A percentile compares a stretch with the other conserved stretches of the same genome.
Conservation (phyloP, 2,113 vertebrate genomes). For the Saccopteryx leptura region DNA sequence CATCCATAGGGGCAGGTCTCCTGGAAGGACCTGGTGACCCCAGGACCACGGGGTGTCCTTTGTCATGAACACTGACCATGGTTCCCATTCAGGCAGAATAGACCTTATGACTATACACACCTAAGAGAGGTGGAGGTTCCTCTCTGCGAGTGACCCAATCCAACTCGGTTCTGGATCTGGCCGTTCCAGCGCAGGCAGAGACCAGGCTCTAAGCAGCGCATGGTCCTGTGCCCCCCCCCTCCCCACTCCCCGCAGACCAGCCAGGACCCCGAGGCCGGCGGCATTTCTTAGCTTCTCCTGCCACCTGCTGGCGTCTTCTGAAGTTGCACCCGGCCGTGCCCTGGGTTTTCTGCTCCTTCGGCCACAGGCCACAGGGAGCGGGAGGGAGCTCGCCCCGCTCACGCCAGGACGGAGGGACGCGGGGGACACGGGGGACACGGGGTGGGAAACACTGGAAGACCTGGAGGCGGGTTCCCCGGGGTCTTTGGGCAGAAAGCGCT, state of each 20-base stretch:
- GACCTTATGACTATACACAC: not conserved
- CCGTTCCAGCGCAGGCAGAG: not conserved
- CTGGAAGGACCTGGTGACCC: not conserved
- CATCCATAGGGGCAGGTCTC: not conserved
- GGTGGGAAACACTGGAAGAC: not conserved
- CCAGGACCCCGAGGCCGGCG: not conserved
- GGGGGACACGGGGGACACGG: not conserved
- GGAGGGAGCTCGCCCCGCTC: not conserved
- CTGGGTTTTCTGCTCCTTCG: not conserved
- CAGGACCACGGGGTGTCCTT: no score
- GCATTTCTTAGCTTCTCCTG: slow-evolving; percentile 71
- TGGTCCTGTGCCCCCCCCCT: no score
- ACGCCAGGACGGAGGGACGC: not conserved
- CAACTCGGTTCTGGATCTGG: not conserved
- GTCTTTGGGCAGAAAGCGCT: not conserved
- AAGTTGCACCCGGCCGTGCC: not conserved
- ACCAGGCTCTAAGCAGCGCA: rapidly evolving
- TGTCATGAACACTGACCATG: no score
- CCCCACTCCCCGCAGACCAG: no score
- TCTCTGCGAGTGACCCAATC: not conserved
- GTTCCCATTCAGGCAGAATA: not conserved
- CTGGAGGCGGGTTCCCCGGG: not conserved
- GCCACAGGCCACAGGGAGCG: not conserved
- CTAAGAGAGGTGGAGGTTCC: rapidly evolving
- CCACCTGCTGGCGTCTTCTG: slow-evolving; percentile 64